Conservation (phyloP, 2,888 invertebrate species). For the Drosophila parthenogenetica region DNA sequence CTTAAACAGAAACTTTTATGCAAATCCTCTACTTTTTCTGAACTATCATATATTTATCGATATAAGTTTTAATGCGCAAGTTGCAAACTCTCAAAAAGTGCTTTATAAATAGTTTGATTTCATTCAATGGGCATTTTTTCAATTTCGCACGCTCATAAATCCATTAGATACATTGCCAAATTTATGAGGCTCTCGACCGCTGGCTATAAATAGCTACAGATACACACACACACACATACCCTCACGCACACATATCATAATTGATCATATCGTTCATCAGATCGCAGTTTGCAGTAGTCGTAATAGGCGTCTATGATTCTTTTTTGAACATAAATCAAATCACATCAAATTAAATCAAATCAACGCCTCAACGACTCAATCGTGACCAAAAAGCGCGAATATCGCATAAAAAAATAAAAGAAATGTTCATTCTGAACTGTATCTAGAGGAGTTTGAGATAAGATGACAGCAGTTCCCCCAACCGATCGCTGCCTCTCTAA, state of each 20-base stretch:
- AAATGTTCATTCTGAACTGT: conserved; percentile 14
- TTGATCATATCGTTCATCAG: conserved; percentile 42
- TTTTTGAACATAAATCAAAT: conserved; percentile 53
- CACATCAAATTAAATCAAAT: conserved; percentile 32
- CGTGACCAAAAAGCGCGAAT: conserved; percentile 25
- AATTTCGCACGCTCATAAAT: conserved; percentile 41
- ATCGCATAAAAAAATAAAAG: conserved; percentile 36
- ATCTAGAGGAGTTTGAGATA: conserved; percentile 10
- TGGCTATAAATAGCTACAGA: conserved; percentile 16
- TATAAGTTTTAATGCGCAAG: conserved; percentile 8
- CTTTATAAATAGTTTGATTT: conserved; percentile 20
- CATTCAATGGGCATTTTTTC: conserved; percentile 22
- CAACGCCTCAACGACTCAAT: conserved; percentile 50
- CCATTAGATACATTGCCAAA: conserved; percentile 40
- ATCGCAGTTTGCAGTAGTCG: conserved; percentile 13
- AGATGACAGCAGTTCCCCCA: neutral
- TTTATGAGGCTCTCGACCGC: conserved; percentile 9
- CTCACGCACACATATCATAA: conserved; percentile 10
- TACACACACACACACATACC: conserved; percentile 2
- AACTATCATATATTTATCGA: neutral
- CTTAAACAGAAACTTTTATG: too few relatives aligned
- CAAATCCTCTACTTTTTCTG: too few relatives aligned
- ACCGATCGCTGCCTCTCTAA: conserved; percentile 4
- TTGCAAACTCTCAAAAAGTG: neutral
- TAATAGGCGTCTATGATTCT: conserved; percentile 18